These are phyloP conservation scores for Acrossocheilus wenchowensis DNA, from an alignment of 2,797 vertebrate species.

Conservation along the genomic window DNA sequence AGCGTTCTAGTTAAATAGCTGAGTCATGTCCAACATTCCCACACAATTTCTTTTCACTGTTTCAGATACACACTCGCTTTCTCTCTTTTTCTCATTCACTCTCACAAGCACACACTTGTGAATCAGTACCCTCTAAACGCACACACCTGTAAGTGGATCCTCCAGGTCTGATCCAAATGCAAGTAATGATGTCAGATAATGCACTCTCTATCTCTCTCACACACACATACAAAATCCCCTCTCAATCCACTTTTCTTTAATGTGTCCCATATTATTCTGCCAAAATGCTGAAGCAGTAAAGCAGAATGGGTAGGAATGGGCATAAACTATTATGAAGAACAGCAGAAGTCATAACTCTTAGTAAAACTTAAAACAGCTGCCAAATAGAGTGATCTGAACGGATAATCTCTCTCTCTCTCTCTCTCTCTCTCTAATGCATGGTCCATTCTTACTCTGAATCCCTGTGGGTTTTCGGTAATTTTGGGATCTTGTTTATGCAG, in stretches of 20 bases:
- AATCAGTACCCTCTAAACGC: slow-evolving; percentile 3
- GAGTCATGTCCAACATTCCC: slow-evolving; percentile 32
- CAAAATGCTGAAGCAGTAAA: background rate
- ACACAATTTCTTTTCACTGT: slow-evolving; percentile 20
- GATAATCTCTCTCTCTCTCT: background rate
- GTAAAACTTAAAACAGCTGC: background rate
- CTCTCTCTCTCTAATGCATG: background rate
- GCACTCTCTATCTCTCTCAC: slow-evolving; percentile 15
- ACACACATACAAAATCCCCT: slow-evolving; percentile 22
- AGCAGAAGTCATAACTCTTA: background rate
- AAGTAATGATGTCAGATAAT: slow-evolving; percentile 51
- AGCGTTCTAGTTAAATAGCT: slow-evolving; percentile 15
- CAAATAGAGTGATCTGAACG: background rate
- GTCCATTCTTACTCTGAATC: slow-evolving; percentile 36
- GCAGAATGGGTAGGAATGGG: background rate
- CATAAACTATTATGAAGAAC: background rate
- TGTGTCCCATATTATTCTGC: background rate
- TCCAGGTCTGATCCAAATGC: slow-evolving; percentile 48
- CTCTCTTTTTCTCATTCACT: slow-evolving; percentile 9
- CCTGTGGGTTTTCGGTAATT: slow-evolving; percentile 32
- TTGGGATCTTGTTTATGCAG: slow-evolving; percentile 33
- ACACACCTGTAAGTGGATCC: slow-evolving; percentile 62
- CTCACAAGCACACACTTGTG: slow-evolving; percentile 2
- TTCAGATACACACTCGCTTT: slow-evolving; percentile 12
- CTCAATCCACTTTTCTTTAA: slow-evolving; percentile 1